Base-by-base conservation (phyloP, 2,888 invertebrate species). In the Gymnoscelis rufifasciata region DNA sequence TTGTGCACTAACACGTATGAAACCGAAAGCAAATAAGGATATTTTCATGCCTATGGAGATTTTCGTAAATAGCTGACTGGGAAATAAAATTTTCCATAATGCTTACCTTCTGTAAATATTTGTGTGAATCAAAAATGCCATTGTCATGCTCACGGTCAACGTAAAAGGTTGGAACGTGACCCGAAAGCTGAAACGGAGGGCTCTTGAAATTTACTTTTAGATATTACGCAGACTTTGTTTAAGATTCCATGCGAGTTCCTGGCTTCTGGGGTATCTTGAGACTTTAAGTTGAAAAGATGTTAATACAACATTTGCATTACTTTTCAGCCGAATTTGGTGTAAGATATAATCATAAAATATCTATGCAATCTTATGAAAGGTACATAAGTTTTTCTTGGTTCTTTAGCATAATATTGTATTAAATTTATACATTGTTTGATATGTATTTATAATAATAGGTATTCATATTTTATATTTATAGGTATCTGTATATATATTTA, bases 161-260 rank as follows among this genome's bases (percentile, higher is more conserved):
- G 43, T 12, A 41, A 40, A 49, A 44, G 49, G 49, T 44, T 49
- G 40, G 29, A 10, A 41, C 49, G 49, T 49, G 49, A 49, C 28
- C 43, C 39, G 49, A 49, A 49, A 48, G 12, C 29, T 41, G 7
- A 30, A 38, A 1, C 37, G 28, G 12, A 24, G 26, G n/a, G 11
- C 30, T 26, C 26, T 31, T 8, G 15, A 41, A 36, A 43, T 48
- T 37, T 40, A 37, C 31, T 43, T 27, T 19, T 7, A 36, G 36
- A 43, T 41, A 46, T 48, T 6, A 37, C 26, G 26, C 30, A 31
- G 39, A 27, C 39, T 19, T 33, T 41, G 28, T 38, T 41, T 29
- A 44, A 40, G 43, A 48, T 43, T 36, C 39, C 36, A 13, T 31
- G 36, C 35, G 10, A 15, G 35, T 35, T 30, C 14, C 19, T 31